Evolutionary conservation across 1,140 invertebrate genomes (phyloP), one percentile per base, ranked within the genome.

Genomic region (Pteromalus puparum): DNA sequence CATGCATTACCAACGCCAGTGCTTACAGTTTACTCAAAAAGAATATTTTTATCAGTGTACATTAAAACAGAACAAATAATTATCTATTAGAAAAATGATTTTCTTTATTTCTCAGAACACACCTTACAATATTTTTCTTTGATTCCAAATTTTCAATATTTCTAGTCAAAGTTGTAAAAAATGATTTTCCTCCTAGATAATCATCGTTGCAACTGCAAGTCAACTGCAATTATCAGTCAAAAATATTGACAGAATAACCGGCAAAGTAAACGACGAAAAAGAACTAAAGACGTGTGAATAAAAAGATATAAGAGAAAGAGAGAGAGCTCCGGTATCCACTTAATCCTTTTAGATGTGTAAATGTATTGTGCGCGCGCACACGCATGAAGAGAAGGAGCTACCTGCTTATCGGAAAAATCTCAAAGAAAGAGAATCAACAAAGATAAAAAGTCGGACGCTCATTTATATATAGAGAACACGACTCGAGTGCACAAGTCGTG

Each of bases 361-460:
- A 78, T 84, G 76, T 74, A 74, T 65, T 84, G 77, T 73, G 82
- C 82, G 77, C 82, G 76, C 82, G 82, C 77, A 79, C 75, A 78
- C 76, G 74, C 65, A 73, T 78, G 28, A 84, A 73, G 46, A 76
- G 26, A 70, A 65, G 34, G 72, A 24, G 61, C 21, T 79, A 79
- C 46, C 76, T 79, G 68, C 42, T 74, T 78, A 79, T 78, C 46
- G 70, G 21, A 72, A 78, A 72, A 83, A 53, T 75, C 26, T 78
- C 46, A 72, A 83, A 79, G 65, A 78, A 77, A 74, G 74, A 68
- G 65, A 83, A 83, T 83, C 38, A 83, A 83, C 65, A 28, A 68
- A 46, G 46, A 83, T 83, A 83, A 83, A 83, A 83, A 83, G 28
- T 77, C 75, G 61, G 75, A 68, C 73, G 30, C 74, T 68, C 38